Conservation (phyloP, 2,113 vertebrate genomes). For the Sceloporus undulatus region DNA sequence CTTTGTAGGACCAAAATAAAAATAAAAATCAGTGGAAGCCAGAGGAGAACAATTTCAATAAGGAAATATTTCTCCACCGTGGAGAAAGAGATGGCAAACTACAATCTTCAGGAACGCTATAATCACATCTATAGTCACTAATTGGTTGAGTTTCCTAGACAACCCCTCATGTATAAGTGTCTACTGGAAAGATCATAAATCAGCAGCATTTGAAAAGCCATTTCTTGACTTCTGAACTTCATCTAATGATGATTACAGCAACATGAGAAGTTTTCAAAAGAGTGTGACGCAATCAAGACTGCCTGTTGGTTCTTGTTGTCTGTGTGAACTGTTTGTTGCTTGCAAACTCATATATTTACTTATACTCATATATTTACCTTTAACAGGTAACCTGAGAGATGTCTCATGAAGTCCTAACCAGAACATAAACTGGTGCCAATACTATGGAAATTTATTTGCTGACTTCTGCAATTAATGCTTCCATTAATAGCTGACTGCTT, state of each 20-base stretch:
- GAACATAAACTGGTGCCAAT: not conserved
- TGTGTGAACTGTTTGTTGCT: not conserved
- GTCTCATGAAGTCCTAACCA: not conserved
- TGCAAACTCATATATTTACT: not conserved
- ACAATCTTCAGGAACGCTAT: not conserved
- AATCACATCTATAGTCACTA: not conserved
- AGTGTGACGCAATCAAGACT: not conserved
- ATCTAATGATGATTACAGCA: not conserved
- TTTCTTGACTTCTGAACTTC: not conserved
- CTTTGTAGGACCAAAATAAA: too few species aligned
- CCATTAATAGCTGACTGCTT: not conserved
- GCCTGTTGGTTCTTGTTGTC: not conserved
- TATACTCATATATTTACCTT: slow-evolving; percentile 1
- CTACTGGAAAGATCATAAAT: not conserved
- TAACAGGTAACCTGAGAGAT: not conserved
- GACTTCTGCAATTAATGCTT: not conserved
- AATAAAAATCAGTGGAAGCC: too few species aligned
- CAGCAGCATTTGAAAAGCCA: not conserved
- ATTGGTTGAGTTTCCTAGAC: not conserved
- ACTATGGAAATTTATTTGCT: not conserved
- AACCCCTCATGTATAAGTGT: not conserved
- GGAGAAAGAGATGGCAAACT: too few species aligned
- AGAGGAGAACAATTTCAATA: too few species aligned
- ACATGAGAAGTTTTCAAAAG: not conserved
- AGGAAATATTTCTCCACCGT: too few species aligned